These are phyloP conservation scores for Lepus americanus DNA, from an alignment of 2,113 vertebrate genomes.

Conservation along the genomic window DNA sequence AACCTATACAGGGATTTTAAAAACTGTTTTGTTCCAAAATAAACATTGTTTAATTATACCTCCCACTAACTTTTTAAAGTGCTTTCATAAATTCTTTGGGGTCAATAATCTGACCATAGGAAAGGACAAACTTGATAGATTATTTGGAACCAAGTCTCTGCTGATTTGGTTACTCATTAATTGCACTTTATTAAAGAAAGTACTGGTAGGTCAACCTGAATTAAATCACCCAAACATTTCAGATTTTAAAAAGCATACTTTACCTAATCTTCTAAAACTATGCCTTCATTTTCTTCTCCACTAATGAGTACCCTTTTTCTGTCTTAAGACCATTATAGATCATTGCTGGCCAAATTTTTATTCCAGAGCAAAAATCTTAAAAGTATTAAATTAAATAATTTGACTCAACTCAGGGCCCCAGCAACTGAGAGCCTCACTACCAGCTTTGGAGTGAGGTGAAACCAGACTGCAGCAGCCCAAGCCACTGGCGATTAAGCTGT, in stretches of 20 bases:
- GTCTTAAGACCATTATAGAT: background rate
- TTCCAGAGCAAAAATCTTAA: slow-evolving; percentile 61
- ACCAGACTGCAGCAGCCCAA: too few species aligned
- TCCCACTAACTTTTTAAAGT: too few species aligned
- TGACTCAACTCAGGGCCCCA: background rate
- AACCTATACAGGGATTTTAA: too few species aligned
- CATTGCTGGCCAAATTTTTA: slow-evolving; percentile 55
- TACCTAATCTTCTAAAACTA: background rate
- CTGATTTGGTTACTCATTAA: background rate
- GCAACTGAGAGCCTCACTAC: too few species aligned
- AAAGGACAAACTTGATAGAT: background rate
- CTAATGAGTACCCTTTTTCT: background rate
- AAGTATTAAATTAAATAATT: slow-evolving; percentile 66
- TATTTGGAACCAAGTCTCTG: background rate
- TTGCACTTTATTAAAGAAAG: background rate
- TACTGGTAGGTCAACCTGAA: background rate
- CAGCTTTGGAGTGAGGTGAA: too few species aligned
- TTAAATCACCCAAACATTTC: background rate
- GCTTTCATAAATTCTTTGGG: background rate
- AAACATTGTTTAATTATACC: too few species aligned
- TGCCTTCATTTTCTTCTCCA: background rate
- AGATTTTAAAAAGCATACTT: background rate
- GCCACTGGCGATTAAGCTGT: too few species aligned
- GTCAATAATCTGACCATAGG: background rate
- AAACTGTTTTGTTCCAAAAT: too few species aligned